These are phyloP conservation scores for Euzophera pinguis DNA, from an alignment of 2,888 invertebrate genomes.

Conservation along the genomic window DNA sequence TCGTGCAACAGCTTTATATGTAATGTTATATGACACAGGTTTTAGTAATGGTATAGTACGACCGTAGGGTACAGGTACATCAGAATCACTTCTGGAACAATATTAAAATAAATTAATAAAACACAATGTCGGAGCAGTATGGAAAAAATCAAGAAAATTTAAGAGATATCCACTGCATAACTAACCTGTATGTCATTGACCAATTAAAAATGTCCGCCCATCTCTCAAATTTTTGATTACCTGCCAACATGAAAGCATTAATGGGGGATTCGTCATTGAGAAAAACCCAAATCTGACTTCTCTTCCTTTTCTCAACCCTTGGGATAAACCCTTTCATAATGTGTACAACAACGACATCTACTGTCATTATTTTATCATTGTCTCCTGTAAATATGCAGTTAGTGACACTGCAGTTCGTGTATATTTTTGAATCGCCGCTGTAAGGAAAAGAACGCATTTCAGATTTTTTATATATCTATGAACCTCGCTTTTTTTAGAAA, in stretches of 20 bases:
- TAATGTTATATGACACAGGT: constrained; percentile 22
- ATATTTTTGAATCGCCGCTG: constrained; percentile 55
- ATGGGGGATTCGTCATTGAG: constrained; percentile 84
- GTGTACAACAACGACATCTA: constrained; percentile 81
- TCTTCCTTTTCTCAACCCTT: constrained; percentile 34
- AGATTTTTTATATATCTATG: no score
- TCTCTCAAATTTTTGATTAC: constrained; percentile 41
- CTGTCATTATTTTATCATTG: constrained; percentile 57
- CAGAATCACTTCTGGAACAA: constrained; percentile 79
- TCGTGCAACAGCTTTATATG: constrained; percentile 24
- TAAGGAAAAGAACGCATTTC: no score
- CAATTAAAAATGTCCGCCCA: constrained; percentile 84
- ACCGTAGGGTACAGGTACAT: constrained; percentile 84
- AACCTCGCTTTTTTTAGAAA: no score
- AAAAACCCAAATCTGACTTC: constrained; percentile 84
- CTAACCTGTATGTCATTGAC: constrained; percentile 71
- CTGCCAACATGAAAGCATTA: constrained; percentile 73
- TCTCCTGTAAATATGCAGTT: constrained; percentile 82
- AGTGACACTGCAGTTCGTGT: constrained; percentile 78
- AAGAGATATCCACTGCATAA: no score
- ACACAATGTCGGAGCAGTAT: no score
- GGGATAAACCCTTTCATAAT: constrained; percentile 66
- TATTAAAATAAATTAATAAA: neutral
- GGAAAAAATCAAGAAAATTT: no score
- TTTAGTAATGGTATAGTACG: constrained; percentile 60